Conservation (phyloP, 2,797 vertebrate species). For the Cirrhinus mrigala region DNA sequence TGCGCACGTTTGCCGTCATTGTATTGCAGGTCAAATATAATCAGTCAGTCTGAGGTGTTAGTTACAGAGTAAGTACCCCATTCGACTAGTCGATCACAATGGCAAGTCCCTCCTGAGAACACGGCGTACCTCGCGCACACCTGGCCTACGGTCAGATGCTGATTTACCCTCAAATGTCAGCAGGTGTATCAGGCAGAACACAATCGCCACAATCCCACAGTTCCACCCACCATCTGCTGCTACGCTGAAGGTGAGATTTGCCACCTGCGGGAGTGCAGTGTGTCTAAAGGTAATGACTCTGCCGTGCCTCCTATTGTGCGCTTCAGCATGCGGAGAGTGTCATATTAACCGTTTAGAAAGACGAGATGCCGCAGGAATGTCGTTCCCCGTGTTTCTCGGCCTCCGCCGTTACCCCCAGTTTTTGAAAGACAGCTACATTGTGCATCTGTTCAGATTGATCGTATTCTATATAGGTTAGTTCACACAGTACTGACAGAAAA, state of each 20-base stretch:
- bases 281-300: slow-evolving; percentile 42
- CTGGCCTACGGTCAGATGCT: slow-evolving; percentile 2
- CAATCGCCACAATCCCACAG: slow-evolving; percentile 44
- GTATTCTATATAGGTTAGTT: not conserved
- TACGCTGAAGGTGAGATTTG: slow-evolving; percentile 48
- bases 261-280: slow-evolving; percentile 47
- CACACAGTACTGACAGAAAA: not conserved
- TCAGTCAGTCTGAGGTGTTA: not conserved
- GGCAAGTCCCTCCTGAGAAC: not conserved
- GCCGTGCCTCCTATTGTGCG: slow-evolving; percentile 37
- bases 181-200: slow-evolving; percentile 50
- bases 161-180: slow-evolving; percentile 47
- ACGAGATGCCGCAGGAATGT: slow-evolving; percentile 25
- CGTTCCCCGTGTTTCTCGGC: not conserved
- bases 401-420: not conserved
- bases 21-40: not conserved
- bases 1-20: not conserved
- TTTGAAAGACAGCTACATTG: not conserved
- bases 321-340: slow-evolving; percentile 12
- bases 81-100: not conserved
- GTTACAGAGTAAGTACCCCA: not conserved
- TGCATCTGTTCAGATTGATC: not conserved
- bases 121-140: not conserved
- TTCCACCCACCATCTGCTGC: slow-evolving; percentile 55
- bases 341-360: slow-evolving; percentile 34